These are phyloP conservation scores for Cheumatopsyche charites DNA, from an alignment of 1,140 invertebrate genomes.

Conservation along the genomic window DNA sequence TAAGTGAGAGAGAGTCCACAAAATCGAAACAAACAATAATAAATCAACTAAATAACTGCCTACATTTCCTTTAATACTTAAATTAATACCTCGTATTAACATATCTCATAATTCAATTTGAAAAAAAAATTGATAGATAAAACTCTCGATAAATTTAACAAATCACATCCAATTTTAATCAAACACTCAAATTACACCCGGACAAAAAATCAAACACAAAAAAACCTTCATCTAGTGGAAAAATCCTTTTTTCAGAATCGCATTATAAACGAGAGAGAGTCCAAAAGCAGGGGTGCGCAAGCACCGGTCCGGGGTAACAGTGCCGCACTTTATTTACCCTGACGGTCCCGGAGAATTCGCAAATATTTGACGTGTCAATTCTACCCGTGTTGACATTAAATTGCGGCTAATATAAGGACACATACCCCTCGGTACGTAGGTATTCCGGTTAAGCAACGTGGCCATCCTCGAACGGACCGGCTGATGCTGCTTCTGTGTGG, in stretches of 20 bases:
- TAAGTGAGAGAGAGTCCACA: no score
- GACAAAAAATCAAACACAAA: no score
- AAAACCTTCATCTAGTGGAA: no score
- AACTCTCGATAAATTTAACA: no score
- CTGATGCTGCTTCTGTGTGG: not conserved
- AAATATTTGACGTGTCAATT: constrained; percentile 50
- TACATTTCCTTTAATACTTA: not conserved
- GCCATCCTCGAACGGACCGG: not conserved
- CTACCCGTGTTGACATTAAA: constrained; percentile 48
- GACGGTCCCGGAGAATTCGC: constrained; percentile 46
- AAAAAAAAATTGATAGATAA: constrained; percentile 7
- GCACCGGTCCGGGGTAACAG: not conserved
- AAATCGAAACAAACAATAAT: no score
- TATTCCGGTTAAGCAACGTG: constrained; percentile 39
- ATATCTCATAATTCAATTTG: not conserved
- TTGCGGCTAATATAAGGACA: constrained; percentile 47
- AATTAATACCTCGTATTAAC: not conserved
- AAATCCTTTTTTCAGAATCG: no score
- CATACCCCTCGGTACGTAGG: constrained; percentile 31
- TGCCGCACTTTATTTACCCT: constrained; percentile 43
- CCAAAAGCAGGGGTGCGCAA: constrained; percentile 14
- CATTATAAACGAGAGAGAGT: no score
- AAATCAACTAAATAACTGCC: not conserved
- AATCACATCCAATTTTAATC: no score
- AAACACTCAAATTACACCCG: no score